Evolutionary conservation across 2,113 vertebrate genomes (phyloP).

Genomic region (Rutilus rutilus): DNA sequence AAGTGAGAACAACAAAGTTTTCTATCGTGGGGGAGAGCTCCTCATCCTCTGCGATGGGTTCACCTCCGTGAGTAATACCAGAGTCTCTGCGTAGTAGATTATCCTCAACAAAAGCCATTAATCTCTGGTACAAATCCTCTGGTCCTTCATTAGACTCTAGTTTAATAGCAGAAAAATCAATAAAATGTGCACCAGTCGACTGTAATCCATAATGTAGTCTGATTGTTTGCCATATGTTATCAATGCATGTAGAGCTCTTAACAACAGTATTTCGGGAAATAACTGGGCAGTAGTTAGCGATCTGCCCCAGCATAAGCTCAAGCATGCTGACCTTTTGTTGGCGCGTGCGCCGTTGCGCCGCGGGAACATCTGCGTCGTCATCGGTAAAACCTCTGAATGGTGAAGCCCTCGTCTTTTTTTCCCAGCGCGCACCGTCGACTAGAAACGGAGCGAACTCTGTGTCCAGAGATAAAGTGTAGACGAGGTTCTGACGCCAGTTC

Average conservation of each 20-base stretch:
- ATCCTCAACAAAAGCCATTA: slow-evolving; percentile 28
- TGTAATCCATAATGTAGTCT: slow-evolving; percentile 6
- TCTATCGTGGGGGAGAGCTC: slow-evolving; percentile 25
- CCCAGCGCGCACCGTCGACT: too few species aligned
- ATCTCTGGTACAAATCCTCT: slow-evolving; percentile 12
- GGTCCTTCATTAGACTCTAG: slow-evolving; percentile 1
- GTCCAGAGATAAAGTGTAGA: too few species aligned
- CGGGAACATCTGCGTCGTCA: too few species aligned
- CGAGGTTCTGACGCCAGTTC: too few species aligned
- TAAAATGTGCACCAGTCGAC: background rate
- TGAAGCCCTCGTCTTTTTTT: too few species aligned
- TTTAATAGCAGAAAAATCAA: slow-evolving; percentile 31
- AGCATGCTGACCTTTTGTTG: too few species aligned
- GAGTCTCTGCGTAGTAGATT: background rate
- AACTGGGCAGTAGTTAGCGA: too few species aligned
- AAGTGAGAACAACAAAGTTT: slow-evolving; percentile 26
- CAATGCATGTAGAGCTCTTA: background rate
- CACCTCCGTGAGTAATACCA: background rate
- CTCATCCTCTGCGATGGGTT: background rate
- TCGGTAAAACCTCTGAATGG: too few species aligned
- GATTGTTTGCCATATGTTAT: slow-evolving; percentile 3
- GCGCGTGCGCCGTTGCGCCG: too few species aligned
- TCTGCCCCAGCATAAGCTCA: too few species aligned
- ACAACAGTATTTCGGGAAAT: too few species aligned
- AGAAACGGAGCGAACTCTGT: too few species aligned